phyloP scores from a whole-genome alignment of 2,888 invertebrate species.

The Spialia ferax region DNA sequence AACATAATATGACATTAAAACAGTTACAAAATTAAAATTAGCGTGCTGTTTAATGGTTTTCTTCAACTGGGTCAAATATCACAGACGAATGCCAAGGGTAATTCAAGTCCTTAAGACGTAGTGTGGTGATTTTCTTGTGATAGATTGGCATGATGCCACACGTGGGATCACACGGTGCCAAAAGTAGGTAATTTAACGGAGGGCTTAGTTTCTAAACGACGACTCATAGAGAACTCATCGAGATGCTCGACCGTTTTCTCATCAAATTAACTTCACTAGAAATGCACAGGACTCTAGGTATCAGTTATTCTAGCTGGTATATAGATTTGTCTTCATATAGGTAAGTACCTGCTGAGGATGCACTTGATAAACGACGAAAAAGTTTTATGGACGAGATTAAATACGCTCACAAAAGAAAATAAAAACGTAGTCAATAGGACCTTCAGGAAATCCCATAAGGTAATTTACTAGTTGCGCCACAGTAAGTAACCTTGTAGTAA shows the following conservation, averaged over 20 bases:
- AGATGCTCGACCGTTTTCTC: too few relatives aligned
- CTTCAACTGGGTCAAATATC: not conserved
- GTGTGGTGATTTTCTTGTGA: not conserved
- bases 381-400: too few relatives aligned
- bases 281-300: too few relatives aligned
- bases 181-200: not conserved
- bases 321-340: too few relatives aligned
- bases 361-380: too few relatives aligned
- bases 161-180: not conserved
- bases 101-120: not conserved
- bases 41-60: not conserved
- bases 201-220: not conserved
- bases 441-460: too few relatives aligned
- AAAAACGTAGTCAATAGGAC: too few relatives aligned
- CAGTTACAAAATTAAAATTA: not conserved
- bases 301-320: too few relatives aligned
- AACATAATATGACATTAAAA: too few relatives aligned
- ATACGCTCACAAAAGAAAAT: too few relatives aligned
- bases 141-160: slow-evolving; percentile 13
- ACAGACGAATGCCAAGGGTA: not conserved
- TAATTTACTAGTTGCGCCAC: not conserved
- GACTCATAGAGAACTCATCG: not conserved
- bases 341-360: too few relatives aligned
- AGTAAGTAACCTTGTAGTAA: not conserved
- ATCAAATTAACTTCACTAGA: too few relatives aligned